phyloP scores from a whole-genome alignment of 2,797 vertebrate species.

The Bucorvus abyssinicus region DNA sequence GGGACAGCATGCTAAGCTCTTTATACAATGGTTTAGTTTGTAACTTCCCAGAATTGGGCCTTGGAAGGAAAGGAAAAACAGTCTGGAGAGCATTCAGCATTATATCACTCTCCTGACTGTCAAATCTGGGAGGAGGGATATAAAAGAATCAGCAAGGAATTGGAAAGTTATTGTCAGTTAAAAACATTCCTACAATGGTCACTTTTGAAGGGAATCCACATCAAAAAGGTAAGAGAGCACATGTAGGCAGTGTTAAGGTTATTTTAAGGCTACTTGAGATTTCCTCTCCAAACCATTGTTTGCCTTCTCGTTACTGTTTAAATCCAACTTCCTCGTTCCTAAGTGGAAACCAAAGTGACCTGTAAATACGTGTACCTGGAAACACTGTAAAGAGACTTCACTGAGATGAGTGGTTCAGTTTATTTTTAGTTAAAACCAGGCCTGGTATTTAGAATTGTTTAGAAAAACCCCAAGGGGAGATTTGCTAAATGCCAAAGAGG shows the following conservation, averaged over 20 bases:
- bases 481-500: not conserved
- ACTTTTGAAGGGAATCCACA: not conserved
- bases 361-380: not conserved
- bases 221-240: not conserved
- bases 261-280: not conserved
- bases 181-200: not conserved
- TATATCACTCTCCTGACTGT: not conserved
- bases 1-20: not conserved
- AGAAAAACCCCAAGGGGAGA: not conserved
- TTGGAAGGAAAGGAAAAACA: not conserved
- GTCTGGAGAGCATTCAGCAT: not conserved
- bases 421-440: not conserved
- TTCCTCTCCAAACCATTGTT: conserved; percentile 11
- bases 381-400: not conserved
- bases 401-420: not conserved
- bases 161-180: not conserved
- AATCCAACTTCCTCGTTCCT: conserved; percentile 41
- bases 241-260: not conserved
- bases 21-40: not conserved
- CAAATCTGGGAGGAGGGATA: not conserved
- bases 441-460: not conserved
- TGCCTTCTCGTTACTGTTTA: not conserved
- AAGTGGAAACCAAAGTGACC: not conserved
- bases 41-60: not conserved
- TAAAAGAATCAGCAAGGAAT: not conserved